These are phyloP conservation scores for Anthoscopus minutus DNA, from an alignment of 2,113 vertebrate genomes.

Conservation along the genomic window DNA sequence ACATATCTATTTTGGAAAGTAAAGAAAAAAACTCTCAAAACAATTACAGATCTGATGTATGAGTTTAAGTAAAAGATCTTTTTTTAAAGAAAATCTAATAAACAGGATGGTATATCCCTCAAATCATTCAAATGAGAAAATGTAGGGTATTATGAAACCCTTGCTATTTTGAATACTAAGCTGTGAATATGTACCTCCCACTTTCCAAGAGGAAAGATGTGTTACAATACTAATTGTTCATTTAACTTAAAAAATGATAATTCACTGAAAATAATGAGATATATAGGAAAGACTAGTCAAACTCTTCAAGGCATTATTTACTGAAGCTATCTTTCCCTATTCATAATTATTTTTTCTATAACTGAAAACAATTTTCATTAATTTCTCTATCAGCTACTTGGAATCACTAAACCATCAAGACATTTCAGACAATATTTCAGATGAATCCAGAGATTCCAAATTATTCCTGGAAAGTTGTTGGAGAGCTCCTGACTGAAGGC, in stretches of 20 bases:
- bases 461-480: neutral
- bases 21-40: neutral
- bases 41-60: neutral
- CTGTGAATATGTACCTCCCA: neutral
- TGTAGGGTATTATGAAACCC: neutral
- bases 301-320: neutral
- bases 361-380: neutral
- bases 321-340: neutral
- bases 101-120: neutral
- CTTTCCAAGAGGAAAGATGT: neutral
- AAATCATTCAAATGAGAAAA: neutral
- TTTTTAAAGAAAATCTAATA: neutral
- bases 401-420: neutral
- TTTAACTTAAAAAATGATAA: neutral
- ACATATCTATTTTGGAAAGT: neutral
- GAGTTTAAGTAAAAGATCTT: neutral
- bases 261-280: neutral
- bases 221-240: neutral
- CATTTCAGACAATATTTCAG: neutral
- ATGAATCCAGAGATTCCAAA: neutral
- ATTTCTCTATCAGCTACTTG: neutral
- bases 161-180: neutral
- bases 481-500: neutral
- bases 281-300: neutral
- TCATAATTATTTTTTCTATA: neutral